Conservation (phyloP, 2,797 vertebrate genomes). For the Mallotus villosus region DNA sequence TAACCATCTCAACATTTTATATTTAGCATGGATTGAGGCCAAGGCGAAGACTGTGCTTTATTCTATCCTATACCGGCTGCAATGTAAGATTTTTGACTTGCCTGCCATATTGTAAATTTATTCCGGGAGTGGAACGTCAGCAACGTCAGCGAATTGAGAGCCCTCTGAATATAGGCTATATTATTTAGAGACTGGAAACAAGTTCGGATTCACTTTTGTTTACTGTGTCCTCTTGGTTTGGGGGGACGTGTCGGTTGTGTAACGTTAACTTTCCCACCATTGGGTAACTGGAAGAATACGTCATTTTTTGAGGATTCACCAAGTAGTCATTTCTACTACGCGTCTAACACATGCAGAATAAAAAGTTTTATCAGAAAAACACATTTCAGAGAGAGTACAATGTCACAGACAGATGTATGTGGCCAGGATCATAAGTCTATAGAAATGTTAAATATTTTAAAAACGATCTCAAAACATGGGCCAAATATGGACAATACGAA, state of each 20-base stretch:
- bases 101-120: slow-evolving; percentile 51
- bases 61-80: background rate
- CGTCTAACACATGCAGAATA: background rate
- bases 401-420: no score
- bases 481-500: no score
- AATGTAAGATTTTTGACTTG: slow-evolving; percentile 22
- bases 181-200: background rate
- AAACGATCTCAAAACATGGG: no score
- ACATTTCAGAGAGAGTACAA: no score
- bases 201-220: background rate
- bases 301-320: slow-evolving; percentile 9
- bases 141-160: background rate
- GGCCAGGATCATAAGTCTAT: no score
- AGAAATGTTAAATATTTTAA: no score
- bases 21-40: background rate
- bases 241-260: background rate
- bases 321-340: background rate
- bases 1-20: background rate
- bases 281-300: slow-evolving; percentile 24
- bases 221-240: background rate
- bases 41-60: background rate
- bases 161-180: no score
- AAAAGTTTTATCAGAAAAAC: no score
- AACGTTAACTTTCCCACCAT: slow-evolving; percentile 32
- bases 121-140: background rate